Evolutionary conservation across 1,140 invertebrate species (phyloP).

Genomic region (Trichomalopsis sarcophagae): DNA sequence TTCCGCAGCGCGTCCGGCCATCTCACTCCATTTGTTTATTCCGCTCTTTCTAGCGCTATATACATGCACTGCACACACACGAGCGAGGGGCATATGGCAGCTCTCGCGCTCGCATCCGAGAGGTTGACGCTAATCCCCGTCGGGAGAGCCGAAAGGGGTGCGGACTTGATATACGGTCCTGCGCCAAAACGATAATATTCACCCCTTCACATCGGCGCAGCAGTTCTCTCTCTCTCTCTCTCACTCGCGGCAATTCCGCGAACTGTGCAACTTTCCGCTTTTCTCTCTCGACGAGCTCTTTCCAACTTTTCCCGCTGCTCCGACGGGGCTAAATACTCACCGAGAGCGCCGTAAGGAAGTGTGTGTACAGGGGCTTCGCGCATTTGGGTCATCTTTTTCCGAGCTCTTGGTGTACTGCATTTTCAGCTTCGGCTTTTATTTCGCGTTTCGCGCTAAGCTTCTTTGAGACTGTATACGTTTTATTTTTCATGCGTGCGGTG

Average conservation of each 20-base stretch:
- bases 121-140: conserved; percentile 72
- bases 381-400: conserved; percentile 38
- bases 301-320: background rate
- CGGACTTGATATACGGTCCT: conserved; percentile 71
- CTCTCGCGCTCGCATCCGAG: conserved; percentile 65
- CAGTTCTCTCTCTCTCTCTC: background rate
- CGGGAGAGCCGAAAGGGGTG: conserved; percentile 66
- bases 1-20: background rate
- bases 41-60: background rate
- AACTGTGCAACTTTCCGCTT: conserved; percentile 40
- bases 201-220: conserved; percentile 35
- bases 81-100: background rate
- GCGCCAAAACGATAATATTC: conserved; percentile 72
- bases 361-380: background rate
- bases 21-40: conserved; percentile 14
- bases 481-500: no score
- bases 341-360: conserved; percentile 12
- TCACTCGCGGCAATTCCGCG: conserved; percentile 27
- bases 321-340: conserved; percentile 16
- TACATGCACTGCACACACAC: no score
- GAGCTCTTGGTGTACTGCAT: background rate
- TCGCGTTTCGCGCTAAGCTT: no score
- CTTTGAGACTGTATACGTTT: no score
- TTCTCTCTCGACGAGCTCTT: conserved; percentile 1
- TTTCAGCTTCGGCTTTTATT: background rate